A percentile compares a stretch with the other conserved stretches of the same genome.
phyloP scores from a whole-genome alignment of 2,888 invertebrate species.

The Sepioteuthis lessoniana region DNA sequence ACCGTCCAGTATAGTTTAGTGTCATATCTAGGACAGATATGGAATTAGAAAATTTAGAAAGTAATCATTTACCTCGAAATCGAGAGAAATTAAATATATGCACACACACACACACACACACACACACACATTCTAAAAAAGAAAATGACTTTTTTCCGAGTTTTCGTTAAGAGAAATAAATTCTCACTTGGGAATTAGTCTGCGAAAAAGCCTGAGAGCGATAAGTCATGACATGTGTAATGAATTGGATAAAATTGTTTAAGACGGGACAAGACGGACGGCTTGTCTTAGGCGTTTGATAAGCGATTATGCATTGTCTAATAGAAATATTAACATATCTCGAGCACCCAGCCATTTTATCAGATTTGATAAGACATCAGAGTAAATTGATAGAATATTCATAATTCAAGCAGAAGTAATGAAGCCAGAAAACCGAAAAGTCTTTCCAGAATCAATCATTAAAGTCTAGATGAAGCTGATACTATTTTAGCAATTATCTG shows the following conservation, averaged over 20 bases:
- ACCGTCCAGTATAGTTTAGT: too few species aligned
- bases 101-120: too few species aligned
- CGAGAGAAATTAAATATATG: too few species aligned
- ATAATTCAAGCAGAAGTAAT: neutral
- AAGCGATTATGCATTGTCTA: neutral
- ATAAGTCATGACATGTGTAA: neutral
- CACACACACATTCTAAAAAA: too few species aligned
- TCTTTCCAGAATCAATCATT: neutral
- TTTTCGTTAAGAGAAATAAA: neutral
- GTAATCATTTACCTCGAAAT: too few species aligned
- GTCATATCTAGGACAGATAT: too few species aligned
- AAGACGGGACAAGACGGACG: neutral
- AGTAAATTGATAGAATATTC: neutral
- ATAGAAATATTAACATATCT: conserved; percentile 1
- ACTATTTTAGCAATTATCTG: neutral
- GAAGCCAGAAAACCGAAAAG: neutral
- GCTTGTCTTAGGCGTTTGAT: neutral
- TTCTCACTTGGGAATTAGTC: neutral
- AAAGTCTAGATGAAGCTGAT: neutral
- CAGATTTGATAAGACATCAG: neutral
- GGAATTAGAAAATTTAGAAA: too few species aligned
- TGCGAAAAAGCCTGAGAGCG: neutral
- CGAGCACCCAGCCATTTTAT: neutral
- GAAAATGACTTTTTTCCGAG: neutral
- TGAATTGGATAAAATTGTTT: neutral